Conservation (phyloP, 1,140 invertebrate species). For the Brachionus plicatilis region DNA sequence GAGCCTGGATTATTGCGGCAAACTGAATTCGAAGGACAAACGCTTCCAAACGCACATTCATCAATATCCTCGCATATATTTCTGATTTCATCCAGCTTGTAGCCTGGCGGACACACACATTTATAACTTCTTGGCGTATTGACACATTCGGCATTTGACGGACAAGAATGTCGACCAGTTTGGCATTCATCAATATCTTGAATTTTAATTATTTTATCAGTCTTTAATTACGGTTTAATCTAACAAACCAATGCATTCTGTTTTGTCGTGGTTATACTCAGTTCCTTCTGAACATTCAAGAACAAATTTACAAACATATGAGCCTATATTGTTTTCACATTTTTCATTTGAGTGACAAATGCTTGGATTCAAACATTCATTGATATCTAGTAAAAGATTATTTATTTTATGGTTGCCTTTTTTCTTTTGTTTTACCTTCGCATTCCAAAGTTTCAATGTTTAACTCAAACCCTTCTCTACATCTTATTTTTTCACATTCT, state of each 20-base stretch:
- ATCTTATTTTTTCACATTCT: conserved; percentile 40
- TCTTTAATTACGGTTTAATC: background rate
- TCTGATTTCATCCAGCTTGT: background rate
- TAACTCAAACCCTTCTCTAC: conserved; percentile 25
- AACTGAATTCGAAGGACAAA: conserved; percentile 31
- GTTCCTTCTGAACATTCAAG: background rate
- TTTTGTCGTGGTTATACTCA: conserved; percentile 1
- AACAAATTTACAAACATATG: conserved; percentile 65
- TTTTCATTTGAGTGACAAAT: conserved; percentile 58
- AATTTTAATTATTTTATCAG: conserved; percentile 1
- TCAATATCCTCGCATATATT: conserved; percentile 39
- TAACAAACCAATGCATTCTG: conserved; percentile 19
- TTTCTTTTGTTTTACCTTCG: conserved; percentile 39
- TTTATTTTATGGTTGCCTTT: background rate
- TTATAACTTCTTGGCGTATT: conserved; percentile 36
- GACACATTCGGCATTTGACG: conserved; percentile 28
- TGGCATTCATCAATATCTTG: conserved; percentile 75
- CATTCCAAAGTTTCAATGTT: conserved; percentile 43
- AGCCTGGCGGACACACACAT: conserved; percentile 17
- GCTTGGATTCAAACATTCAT: conserved; percentile 59
- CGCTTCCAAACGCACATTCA: conserved; percentile 11
- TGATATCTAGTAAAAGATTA: conserved; percentile 54
- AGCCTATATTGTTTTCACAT: conserved; percentile 79
- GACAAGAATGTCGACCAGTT: conserved; percentile 44
- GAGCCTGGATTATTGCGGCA: conserved; percentile 36